Conservation (phyloP, 2,888 invertebrate genomes). For the Choreutis nemorana region DNA sequence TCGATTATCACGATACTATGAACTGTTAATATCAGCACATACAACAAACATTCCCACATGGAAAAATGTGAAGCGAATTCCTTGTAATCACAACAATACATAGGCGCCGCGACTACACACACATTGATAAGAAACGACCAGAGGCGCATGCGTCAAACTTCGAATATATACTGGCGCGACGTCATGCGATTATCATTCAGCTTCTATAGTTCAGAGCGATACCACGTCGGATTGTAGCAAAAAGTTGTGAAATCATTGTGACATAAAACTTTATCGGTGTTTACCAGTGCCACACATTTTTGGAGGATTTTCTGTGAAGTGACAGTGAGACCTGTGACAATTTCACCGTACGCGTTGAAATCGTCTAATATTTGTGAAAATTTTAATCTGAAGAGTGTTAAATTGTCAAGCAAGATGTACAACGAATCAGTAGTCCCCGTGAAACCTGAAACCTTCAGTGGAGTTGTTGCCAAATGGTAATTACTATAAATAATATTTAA, state of each 20-base stretch:
- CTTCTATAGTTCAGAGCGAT: conserved; percentile 21
- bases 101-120: conserved; percentile 27
- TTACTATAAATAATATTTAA: conserved; percentile 8
- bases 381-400: conserved; percentile 37
- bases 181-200: conserved; percentile 28
- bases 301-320: conserved; percentile 24
- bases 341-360: conserved; percentile 23
- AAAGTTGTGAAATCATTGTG: conserved; percentile 56
- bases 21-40: conserved; percentile 4
- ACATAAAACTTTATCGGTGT: conserved; percentile 46
- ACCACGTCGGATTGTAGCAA: conserved; percentile 25
- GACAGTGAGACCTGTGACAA: conserved; percentile 19
- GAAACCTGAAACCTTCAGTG: conserved; percentile 53
- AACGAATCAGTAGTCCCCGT: conserved; percentile 53
- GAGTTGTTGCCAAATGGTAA: conserved; percentile 57
- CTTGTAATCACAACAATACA: conserved; percentile 38
- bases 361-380: conserved; percentile 35
- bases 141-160: conserved; percentile 22
- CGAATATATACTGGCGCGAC: conserved; percentile 22
- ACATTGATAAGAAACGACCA: conserved; percentile 22
- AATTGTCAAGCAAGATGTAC: conserved; percentile 43
- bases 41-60: conserved; percentile 17
- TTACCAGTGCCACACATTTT: conserved; percentile 19
- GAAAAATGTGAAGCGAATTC: conserved; percentile 29
- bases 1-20: no score